phyloP scores from a whole-genome alignment of 1,140 invertebrate genomes.

The Drosophila sp. region DNA sequence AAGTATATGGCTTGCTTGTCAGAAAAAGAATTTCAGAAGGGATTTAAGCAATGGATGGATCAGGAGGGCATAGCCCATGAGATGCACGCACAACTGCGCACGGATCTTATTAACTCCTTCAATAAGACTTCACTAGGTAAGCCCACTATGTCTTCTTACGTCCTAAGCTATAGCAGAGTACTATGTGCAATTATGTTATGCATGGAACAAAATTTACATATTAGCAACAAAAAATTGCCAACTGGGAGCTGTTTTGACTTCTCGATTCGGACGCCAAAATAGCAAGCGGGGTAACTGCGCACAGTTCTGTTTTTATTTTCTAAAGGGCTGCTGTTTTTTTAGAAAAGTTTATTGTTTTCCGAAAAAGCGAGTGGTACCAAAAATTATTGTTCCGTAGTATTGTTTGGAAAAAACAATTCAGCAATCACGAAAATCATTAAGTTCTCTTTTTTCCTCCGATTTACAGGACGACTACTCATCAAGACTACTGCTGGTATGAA shows the following conservation, averaged over 20 bases:
- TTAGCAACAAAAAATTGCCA: too few species aligned
- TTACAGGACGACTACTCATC: conserved; percentile 44
- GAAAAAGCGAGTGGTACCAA: too few species aligned
- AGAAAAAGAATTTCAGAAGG: conserved; percentile 65
- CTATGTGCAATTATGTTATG: background rate
- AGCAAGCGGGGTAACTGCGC: too few species aligned
- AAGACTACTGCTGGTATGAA: conserved; percentile 30
- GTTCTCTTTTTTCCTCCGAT: background rate
- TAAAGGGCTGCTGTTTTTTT: background rate
- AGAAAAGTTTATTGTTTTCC: too few species aligned
- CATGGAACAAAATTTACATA: too few species aligned
- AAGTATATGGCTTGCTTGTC: conserved; percentile 50
- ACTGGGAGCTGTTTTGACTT: too few species aligned
- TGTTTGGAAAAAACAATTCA: too few species aligned
- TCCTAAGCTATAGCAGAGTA: too few species aligned
- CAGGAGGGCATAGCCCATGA: conserved; percentile 64
- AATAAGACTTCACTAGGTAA: conserved; percentile 73
- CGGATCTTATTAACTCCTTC: conserved; percentile 69
- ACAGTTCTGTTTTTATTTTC: too few species aligned
- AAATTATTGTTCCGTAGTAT: too few species aligned
- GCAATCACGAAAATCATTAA: too few species aligned
- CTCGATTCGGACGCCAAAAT: too few species aligned
- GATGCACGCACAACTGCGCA: conserved; percentile 70
- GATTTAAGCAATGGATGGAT: conserved; percentile 72
- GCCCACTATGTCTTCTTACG: background rate